A percentile compares a stretch with the other conserved stretches of the same genome.
Evolutionary conservation across 2,113 vertebrate genomes (phyloP).

Genomic region (Poeciliopsis prolifica): DNA sequence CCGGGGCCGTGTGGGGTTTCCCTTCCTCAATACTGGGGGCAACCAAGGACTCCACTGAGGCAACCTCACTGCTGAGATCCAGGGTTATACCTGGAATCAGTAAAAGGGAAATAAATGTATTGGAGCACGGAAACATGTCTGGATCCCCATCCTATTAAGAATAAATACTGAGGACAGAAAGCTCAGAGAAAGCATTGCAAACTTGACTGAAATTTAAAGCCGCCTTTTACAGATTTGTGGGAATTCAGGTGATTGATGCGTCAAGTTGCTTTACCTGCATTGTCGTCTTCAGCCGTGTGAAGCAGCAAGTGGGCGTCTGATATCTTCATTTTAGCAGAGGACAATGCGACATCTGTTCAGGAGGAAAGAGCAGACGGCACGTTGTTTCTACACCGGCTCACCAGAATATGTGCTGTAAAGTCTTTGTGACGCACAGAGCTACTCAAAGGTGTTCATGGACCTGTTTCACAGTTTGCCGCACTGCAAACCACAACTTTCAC

Average conservation of each 20-base stretch:
- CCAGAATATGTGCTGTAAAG: neutral
- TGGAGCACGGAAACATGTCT: neutral
- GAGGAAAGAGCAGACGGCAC: neutral
- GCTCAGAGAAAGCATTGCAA: neutral
- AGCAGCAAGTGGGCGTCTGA: slow-evolving; percentile 10
- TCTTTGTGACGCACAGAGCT: no score
- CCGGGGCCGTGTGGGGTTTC: slow-evolving; percentile 20
- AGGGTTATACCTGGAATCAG: slow-evolving; percentile 81
- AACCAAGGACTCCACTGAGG: slow-evolving; percentile 44
- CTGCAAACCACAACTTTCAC: no score
- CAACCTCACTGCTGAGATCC: slow-evolving; percentile 80
- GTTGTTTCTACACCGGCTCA: neutral
- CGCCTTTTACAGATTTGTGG: no score
- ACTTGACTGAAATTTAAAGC: neutral
- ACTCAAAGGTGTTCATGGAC: no score
- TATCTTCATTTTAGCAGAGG: slow-evolving; percentile 28
- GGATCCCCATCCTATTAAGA: no score
- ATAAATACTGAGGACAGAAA: neutral
- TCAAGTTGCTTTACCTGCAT: slow-evolving; percentile 47
- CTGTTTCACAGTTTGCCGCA: no score
- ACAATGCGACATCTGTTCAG: slow-evolving; percentile 46
- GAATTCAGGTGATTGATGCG: neutral
- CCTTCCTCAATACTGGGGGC: slow-evolving; percentile 26
- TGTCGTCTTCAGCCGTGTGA: slow-evolving; percentile 42
- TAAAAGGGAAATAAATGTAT: neutral